A percentile compares a stretch with the other conserved stretches of the same genome.
Evolutionary conservation across 35 echinoderm and acorn worm genomes (phyloP).

Genomic region (Heliocidaris erythrogramma): DNA sequence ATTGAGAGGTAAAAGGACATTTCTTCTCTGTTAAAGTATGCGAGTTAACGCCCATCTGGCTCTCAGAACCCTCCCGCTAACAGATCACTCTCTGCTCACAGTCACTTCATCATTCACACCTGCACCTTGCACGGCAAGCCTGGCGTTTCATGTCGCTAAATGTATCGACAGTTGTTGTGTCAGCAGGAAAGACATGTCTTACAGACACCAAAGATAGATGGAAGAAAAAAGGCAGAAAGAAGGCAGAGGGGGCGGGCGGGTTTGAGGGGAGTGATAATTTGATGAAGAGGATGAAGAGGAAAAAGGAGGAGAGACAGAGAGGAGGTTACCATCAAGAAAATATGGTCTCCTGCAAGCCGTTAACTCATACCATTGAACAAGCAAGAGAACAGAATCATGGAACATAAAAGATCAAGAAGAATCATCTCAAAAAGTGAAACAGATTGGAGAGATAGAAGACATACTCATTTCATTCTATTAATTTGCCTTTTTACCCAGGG

Average conservation of each 20-base stretch:
- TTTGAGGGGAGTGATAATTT: background rate
- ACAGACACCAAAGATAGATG: background rate
- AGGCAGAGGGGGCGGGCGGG: background rate
- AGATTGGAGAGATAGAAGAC: too few relatives aligned
- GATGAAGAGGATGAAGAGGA: background rate
- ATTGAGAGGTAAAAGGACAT: background rate
- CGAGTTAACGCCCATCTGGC: background rate
- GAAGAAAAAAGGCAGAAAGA: background rate
- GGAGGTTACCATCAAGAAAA: background rate
- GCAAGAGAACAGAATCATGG: too few relatives aligned
- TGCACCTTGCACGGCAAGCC: background rate
- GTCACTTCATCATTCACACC: conserved; percentile 8
- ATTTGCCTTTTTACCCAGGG: too few relatives aligned
- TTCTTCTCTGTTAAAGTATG: background rate
- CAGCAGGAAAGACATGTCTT: conserved; percentile 5
- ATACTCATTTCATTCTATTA: too few relatives aligned
- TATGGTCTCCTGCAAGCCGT: too few relatives aligned
- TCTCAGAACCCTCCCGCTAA: background rate
- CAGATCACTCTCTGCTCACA: background rate
- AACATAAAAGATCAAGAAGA: too few relatives aligned
- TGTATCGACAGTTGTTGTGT: conserved; percentile 9
- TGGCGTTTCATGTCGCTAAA: background rate
- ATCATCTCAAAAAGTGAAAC: too few relatives aligned
- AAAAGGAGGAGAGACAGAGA: background rate
- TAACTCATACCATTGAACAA: too few relatives aligned